phyloP scores from a whole-genome alignment of 2,888 invertebrate species.

The Nemotelus pantherinus region DNA sequence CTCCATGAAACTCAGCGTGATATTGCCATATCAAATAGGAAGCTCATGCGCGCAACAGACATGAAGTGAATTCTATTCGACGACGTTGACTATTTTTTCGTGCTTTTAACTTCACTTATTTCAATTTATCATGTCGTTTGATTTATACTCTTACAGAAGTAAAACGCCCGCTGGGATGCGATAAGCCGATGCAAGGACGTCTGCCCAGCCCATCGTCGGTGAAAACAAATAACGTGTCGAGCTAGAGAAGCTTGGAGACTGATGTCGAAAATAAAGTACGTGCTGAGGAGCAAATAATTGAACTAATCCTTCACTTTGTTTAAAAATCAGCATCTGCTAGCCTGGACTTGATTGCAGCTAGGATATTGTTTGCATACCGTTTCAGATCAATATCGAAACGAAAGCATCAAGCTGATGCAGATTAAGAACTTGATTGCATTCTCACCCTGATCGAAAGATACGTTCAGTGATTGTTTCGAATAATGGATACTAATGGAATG shows the following conservation, averaged over 20 bases:
- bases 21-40: neutral
- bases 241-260: neutral
- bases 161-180: slow-evolving; percentile 12
- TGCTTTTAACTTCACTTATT: slow-evolving; percentile 33
- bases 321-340: neutral
- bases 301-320: slow-evolving; percentile 26
- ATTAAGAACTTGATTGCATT: no score
- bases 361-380: no score
- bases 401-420: no score
- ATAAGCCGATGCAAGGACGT: slow-evolving; percentile 14
- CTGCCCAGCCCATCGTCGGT: neutral
- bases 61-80: neutral
- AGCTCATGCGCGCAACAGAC: neutral
- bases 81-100: neutral
- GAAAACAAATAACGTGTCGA: slow-evolving; percentile 29
- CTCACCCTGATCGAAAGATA: no score
- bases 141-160: slow-evolving; percentile 39
- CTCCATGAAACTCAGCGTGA: neutral
- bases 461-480: no score
- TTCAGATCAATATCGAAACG: no score
- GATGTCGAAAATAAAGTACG: slow-evolving; percentile 29
- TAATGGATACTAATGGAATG: no score
- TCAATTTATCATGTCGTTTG: slow-evolving; percentile 43
- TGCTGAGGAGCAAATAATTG: slow-evolving; percentile 37
- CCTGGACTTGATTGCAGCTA: no score